A percentile compares a stretch with the other conserved stretches of the same genome.
Conservation (phyloP, 2,888 invertebrate species). For the Anthrax anthrax region DNA sequence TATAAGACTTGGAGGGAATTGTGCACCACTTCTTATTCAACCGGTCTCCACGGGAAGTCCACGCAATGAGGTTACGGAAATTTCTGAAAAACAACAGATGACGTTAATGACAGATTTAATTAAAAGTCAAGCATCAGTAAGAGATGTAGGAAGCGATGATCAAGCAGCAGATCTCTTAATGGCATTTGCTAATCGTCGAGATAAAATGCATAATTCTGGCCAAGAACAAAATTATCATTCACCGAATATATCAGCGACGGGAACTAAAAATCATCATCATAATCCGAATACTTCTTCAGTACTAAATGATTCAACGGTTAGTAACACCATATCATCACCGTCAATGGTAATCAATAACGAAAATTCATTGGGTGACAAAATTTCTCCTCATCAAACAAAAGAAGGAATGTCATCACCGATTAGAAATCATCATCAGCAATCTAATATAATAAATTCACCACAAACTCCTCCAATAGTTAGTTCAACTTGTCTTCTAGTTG, state of each 20-base stretch:
- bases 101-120: slow-evolving; percentile 10
- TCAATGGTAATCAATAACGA: neutral
- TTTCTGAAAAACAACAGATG: slow-evolving; percentile 3
- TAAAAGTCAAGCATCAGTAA: slow-evolving; percentile 10
- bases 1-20: neutral
- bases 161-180: slow-evolving; percentile 44
- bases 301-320: neutral
- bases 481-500: slow-evolving; percentile 66
- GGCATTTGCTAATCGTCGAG: slow-evolving; percentile 39
- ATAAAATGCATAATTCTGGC: neutral
- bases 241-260: slow-evolving; percentile 4
- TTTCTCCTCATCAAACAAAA: neutral
- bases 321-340: neutral
- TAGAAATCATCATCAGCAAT: slow-evolving; percentile 6
- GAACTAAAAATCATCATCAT: slow-evolving; percentile 10
- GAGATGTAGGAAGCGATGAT: slow-evolving; percentile 21
- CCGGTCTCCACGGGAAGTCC: neutral
- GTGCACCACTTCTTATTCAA: neutral
- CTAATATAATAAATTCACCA: slow-evolving; percentile 18
- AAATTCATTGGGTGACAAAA: neutral
- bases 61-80: neutral
- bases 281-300: neutral
- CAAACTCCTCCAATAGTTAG: slow-evolving; percentile 38
- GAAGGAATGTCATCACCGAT: slow-evolving; percentile 20
- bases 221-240: neutral